phyloP scores from a whole-genome alignment of 2,888 invertebrate species.

The Leptopilina drosophilae region DNA sequence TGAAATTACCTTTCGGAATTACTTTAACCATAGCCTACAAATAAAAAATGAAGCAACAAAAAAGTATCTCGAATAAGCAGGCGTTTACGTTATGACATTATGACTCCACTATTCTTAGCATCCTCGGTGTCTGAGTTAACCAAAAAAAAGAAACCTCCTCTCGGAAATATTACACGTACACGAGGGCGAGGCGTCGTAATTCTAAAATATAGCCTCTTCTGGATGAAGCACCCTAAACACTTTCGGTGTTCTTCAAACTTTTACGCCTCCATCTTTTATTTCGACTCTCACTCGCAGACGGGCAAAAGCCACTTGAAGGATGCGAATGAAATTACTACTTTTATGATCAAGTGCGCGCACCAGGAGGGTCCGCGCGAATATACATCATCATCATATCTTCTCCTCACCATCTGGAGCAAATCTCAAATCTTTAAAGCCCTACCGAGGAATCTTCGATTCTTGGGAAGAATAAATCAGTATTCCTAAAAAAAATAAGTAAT shows the following conservation, averaged over 20 bases:
- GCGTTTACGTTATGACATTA: slow-evolving; percentile 32
- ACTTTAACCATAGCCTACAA: not conserved
- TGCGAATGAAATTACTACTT: slow-evolving; percentile 37
- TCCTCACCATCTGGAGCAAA: slow-evolving; percentile 8
- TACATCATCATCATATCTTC: too few species aligned
- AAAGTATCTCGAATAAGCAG: not conserved
- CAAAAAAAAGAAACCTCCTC: not conserved
- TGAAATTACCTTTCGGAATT: not conserved
- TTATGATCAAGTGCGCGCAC: slow-evolving; percentile 1
- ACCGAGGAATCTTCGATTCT: too few species aligned
- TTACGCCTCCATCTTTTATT: slow-evolving; percentile 56
- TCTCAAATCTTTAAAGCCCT: slow-evolving; percentile 1
- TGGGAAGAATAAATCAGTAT: too few species aligned
- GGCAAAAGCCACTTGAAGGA: slow-evolving; percentile 30
- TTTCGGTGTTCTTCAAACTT: slow-evolving; percentile 61
- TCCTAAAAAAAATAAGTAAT: too few species aligned
- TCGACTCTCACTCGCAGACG: slow-evolving; percentile 41
- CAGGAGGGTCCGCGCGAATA: not conserved
- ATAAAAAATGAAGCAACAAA: not conserved
- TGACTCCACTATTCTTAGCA: slow-evolving; percentile 30
- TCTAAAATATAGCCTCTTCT: slow-evolving; percentile 66
- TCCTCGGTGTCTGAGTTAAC: not conserved
- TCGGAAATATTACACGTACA: not conserved
- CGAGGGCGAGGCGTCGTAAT: slow-evolving; percentile 60
- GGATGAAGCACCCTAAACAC: slow-evolving; percentile 56